Base-by-base conservation (phyloP, 2,888 invertebrate genomes). In the Hemistola chrysoprasaria region DNA sequence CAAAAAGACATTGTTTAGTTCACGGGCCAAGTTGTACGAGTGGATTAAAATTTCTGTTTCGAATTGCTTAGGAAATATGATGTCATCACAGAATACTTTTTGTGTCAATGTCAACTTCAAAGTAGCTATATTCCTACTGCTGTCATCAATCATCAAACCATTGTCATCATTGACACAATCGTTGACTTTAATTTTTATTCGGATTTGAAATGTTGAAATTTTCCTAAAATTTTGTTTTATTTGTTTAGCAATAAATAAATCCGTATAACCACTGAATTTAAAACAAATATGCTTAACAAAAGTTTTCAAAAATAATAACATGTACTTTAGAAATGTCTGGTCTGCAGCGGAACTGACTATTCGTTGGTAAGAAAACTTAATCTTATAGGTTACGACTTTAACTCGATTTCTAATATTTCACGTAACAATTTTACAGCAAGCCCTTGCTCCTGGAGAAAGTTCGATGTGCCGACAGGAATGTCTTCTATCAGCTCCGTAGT, bases 321-420 rank as follows among this genome's bases (percentile, higher is more conserved):
- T 87, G 87, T 78, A 85, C 57, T 78, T 64, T 57, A 78, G 73
- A 76, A 86, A 84, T 79, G 76, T 77, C 61, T 76, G 72, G 63
- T 73, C 59, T 48, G 74, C 72, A 46, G 73, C 78, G 39, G 81
- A 86, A 59, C 61, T 83, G 62, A 73, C 73, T 34, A 66, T 71
- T 61, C 73, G 48, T 66, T 80, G 78, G 88, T 87, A 71, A 46
- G 72, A 22, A 33, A 16, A 28, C 5, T 39, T 41, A 37, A 38
- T 41, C 42, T 27, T 32, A 41, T 42, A 46, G 26, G 22, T 42
- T 9, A 39, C 1, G 24, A 25, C 1, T 6, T 21, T 21, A 11
- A 7, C 24, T 6, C 9, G 28, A 35, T 9, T 41, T 27, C 24
- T 22, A 16, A 8, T 11, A 11, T 22, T 24, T 1, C 6, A 45